These are phyloP conservation scores for Synanthedon formicaeformis DNA, from an alignment of 2,888 invertebrate genomes.

Conservation along the genomic window DNA sequence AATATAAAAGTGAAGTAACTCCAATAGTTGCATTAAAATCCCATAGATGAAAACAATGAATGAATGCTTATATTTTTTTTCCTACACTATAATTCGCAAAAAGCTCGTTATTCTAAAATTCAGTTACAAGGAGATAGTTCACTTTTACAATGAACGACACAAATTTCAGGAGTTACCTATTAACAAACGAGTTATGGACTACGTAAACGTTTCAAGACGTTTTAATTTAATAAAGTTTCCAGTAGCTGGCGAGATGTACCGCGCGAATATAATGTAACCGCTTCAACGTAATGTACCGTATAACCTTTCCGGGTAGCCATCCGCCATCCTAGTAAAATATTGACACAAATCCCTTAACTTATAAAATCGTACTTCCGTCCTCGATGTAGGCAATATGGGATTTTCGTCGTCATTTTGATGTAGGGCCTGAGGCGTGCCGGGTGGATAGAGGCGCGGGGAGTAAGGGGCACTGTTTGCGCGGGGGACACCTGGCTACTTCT, in stretches of 20 bases:
- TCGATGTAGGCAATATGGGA: constrained; percentile 65
- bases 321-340: constrained; percentile 67
- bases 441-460: constrained; percentile 17
- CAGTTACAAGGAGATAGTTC: no score
- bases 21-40: no score
- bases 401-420: constrained; percentile 65
- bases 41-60: no score
- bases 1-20: no score
- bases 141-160: no score
- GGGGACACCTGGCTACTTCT: constrained; percentile 60
- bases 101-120: no score
- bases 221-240: constrained; percentile 51
- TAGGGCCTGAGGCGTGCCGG: constrained; percentile 44
- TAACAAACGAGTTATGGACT: constrained; percentile 33
- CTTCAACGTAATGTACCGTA: constrained; percentile 22
- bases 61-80: no score
- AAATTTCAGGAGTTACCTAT: constrained; percentile 38
- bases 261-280: constrained; percentile 7
- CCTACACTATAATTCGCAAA: no score
- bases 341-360: constrained; percentile 71
- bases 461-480: constrained; percentile 34
- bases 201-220: constrained; percentile 24
- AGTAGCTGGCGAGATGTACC: constrained; percentile 12
- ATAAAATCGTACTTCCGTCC: constrained; percentile 66
- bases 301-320: constrained; percentile 21